A percentile compares a stretch with the other conserved stretches of the same genome.
These are phyloP conservation scores for Callochromis pleurospilus DNA, from an alignment of 2,113 vertebrate genomes.

Conservation along the genomic window DNA sequence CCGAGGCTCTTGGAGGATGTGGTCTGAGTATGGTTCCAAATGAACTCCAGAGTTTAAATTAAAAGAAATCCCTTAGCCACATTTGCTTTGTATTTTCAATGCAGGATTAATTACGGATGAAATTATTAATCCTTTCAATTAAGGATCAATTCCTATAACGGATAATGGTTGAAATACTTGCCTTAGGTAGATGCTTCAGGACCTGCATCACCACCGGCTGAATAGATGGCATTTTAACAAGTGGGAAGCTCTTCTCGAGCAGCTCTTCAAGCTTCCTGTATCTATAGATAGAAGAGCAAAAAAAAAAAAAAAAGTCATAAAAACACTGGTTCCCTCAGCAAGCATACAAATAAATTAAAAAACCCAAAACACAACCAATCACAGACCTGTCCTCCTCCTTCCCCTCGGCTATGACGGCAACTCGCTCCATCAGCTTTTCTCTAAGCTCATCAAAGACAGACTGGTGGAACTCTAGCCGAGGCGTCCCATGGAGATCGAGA, in stretches of 20 bases:
- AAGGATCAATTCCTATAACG: not conserved
- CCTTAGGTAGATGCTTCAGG: conserved; percentile 96
- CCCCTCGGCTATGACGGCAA: conserved; percentile 89
- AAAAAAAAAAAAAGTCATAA: not conserved
- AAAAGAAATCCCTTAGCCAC: rapidly evolving
- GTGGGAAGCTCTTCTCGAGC: conserved; percentile 92
- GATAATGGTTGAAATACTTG: conserved; percentile 5
- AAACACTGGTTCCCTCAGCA: not conserved
- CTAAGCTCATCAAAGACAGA: conserved; percentile 95
- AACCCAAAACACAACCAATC: not conserved
- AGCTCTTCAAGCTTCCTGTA: conserved; percentile 93
- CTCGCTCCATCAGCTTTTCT: conserved; percentile 93
- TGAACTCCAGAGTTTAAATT: not conserved
- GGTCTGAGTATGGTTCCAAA: not conserved
- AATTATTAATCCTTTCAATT: not conserved
- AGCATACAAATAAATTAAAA: not conserved
- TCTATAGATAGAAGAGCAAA: conserved; percentile 50
- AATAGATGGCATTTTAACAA: conserved; percentile 95
- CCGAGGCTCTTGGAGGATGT: not conserved
- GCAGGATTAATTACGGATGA: not conserved
- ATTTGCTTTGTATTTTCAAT: not conserved
- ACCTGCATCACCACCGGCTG: conserved; percentile 98
- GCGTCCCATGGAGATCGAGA: conserved; percentile 93
- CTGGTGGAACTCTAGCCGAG: conserved; percentile 95
- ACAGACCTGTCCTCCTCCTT: conserved; percentile 86